Evolutionary conservation across 1,140 invertebrate genomes (phyloP), one percentile per base, ranked within the genome.

Genomic region (Thalassaphorura encarpata): DNA sequence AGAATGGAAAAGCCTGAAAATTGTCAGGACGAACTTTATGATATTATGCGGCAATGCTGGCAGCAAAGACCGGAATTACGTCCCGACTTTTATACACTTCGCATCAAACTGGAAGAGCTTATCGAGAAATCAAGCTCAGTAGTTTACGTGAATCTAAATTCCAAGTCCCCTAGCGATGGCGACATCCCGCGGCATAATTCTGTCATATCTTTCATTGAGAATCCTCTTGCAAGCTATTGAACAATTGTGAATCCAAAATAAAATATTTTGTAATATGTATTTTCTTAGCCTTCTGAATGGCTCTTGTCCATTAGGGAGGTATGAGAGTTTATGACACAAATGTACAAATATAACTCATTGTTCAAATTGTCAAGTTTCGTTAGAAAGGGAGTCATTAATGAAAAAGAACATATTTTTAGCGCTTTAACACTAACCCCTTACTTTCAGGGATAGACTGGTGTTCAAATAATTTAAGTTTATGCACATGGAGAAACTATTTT

Each of bases 1-100:
- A 63, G 78, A 46, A 77, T 83, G 77, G 69, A 76, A 21, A 71
- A 70, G 54, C 81, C 81, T 1, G 71, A 75, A 15, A 74, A 75
- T 51, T 83, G 81, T 67, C 75, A 78, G 21, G 67, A 74, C 39
- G 75, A 78, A 69, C 63, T 83, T 41, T 89, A 91, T 71, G 69
- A 80, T 4, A 64, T 96, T 29, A 96, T 96, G 89, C 63, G 76
- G 15, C 76, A 76, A 23, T 96, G 90, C 69, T 96, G 91, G 90
- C 72, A 77, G 54, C 78, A 77, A 33, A 73, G 78, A 33, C 82
- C 88, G 2, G 79, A 78, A 43, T 77, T 83, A 23, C 72, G 90
- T 61, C 89, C 90, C 1, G 84, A 80, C 36, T 96, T 96, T 71
- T 68, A 69, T 2, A 73, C 80, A 55, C 71, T 90, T 19, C 76